Base-by-base conservation (phyloP, 2,113 vertebrate genomes). In the Serinus canaria region DNA sequence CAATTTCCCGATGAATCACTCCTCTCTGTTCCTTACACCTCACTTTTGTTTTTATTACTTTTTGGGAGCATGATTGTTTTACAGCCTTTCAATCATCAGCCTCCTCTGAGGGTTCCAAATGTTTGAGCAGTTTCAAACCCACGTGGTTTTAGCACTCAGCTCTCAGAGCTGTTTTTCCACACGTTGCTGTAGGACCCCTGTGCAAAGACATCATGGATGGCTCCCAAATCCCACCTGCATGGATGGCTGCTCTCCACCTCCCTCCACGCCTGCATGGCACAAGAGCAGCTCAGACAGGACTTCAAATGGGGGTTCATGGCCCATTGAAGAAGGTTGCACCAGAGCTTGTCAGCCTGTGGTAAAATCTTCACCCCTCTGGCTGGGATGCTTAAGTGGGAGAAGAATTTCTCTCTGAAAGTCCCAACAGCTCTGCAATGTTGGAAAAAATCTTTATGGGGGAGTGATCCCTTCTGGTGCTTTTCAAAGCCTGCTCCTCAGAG, bases 391-490 rank as follows among this genome's bases (percentile, higher is more conserved):
- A 89, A 72, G 9, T 30, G 30, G 66, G 39, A 82, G 62, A 52
- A 92, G 16, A 46, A 85, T 63, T 95, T 94, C 46, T 90, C 30
- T 53, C 46, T 83, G 43, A 23, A 92, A 85, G 47, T 37, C 75
- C 78, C 74, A 75, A 82, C 60, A 84, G 67, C 21, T 95, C 84
- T 91, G 81, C 49, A 85, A 73, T n/a, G 39, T 12, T 94, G 91
- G 90, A 90, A 90, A 94, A 92, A 90, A 83, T 27, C 68, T 50
- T 59, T 91, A 95, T 94, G 91, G 93, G 67, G 95, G 92, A 95
- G 94, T 93, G 69, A 94, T 94, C 86, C 95, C 94, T 95, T 95
- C 91, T 90, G 94, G 78, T 93, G 87, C 72, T 93, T 95, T 92
- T 91, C 92, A 94, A 94, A 95, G 87, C 23, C 74, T 94, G 74